phyloP scores from a whole-genome alignment of 1,140 invertebrate species.

The Drosophila nasuta region DNA sequence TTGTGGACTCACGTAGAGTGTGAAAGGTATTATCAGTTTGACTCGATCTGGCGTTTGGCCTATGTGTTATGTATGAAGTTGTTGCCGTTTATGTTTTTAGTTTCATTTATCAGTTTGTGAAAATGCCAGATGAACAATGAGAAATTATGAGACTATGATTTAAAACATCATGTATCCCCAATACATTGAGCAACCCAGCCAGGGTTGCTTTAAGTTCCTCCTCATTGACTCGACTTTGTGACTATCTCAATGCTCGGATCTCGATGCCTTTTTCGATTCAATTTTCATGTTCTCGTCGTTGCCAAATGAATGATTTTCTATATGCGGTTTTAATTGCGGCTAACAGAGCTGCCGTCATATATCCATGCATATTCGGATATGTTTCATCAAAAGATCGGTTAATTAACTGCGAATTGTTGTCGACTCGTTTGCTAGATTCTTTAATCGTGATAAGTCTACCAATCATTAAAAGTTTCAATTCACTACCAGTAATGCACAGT shows the following conservation, averaged over 20 bases:
- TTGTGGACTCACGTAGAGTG: constrained; percentile 73
- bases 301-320: constrained; percentile 75
- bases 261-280: constrained; percentile 41
- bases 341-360: constrained; percentile 37
- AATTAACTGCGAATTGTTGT: constrained; percentile 78
- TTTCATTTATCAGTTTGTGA: constrained; percentile 78
- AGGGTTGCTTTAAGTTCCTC: constrained; percentile 57
- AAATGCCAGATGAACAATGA: constrained; percentile 74
- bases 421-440: constrained; percentile 50
- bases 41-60: constrained; percentile 58
- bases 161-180: constrained; percentile 72
- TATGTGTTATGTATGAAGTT: constrained; percentile 29
- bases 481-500: neutral
- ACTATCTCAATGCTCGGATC: constrained; percentile 55
- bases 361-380: constrained; percentile 8
- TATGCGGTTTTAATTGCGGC: constrained; percentile 79
- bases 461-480: constrained; percentile 54
- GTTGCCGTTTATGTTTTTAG: constrained; percentile 71
- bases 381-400: constrained; percentile 57
- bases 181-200: constrained; percentile 13
- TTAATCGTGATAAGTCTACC: constrained; percentile 52
- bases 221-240: constrained; percentile 18
- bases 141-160: constrained; percentile 79
- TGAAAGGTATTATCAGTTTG: constrained; percentile 78
- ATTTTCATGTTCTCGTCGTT: constrained; percentile 49